Evolutionary conservation across 1,140 invertebrate species (phyloP), one percentile per base, ranked within the genome.

Genomic region (Anastrepha ludens): DNA sequence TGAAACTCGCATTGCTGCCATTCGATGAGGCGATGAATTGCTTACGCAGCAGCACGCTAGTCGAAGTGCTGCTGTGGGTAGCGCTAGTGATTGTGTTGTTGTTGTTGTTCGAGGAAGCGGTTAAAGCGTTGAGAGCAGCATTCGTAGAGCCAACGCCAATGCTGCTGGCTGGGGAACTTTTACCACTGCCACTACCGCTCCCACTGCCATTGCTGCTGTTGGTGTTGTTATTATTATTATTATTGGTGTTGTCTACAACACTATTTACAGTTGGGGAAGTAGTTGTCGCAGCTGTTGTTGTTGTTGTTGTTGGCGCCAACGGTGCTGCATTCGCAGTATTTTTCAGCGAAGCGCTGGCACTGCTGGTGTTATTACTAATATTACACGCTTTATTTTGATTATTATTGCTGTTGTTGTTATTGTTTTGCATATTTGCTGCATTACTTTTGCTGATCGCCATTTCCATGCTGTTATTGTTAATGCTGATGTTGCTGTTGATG

Each of bases 1-100:
- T 93, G 88, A 93, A 93, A 89, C 92, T 93, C 86, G 90, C 91
- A 88, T 93, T 93, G 89, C 91, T 92, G 65, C 87, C 88, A 89
- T 91, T 90, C 87, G 88, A 89, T 13, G 89, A 89, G 74, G 90
- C 88, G 81, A 90, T 90, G 85, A 89, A 90, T 89, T 90, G 91
- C 60, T 91, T 90, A 78, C 89, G 86, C 87, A 87, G 89, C 50
- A 87, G 86, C n/a, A 87, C 55, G 39, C 59, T 44, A 62, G 88
- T 64, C 86, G 55, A 60, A 47, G 74, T 74, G 20, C 62, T 86
- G 55, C 39, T 86, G 70, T 15, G 65, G 62, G n/a, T 41, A 9
- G 6, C 15, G 8, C 17, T 81, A 47, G n/a, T 81, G 44, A 2
- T 78, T 1, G 15, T 78, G 70, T 20, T 55, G 2, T 8, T 81